Evolutionary conservation across 2,888 invertebrate species (phyloP).

Genomic region (Drosophila borealis): DNA sequence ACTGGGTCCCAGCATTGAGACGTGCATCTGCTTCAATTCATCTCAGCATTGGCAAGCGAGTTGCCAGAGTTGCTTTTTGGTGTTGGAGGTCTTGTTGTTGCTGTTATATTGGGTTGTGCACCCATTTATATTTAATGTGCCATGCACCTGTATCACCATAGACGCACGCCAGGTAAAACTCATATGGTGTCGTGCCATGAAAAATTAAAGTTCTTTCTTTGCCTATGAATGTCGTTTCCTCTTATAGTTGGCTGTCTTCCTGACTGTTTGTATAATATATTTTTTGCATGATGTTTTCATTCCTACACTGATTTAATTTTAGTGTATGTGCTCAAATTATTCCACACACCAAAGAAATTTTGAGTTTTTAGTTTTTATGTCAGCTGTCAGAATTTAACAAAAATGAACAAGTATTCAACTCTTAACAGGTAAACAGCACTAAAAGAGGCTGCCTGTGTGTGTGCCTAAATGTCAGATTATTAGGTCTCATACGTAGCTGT

Average conservation of each 20-base stretch:
- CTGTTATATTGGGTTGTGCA: constrained; percentile 32
- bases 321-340: constrained; percentile 22
- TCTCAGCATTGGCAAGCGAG: constrained; percentile 45
- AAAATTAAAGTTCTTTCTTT: constrained; percentile 66
- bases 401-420: constrained; percentile 33
- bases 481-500: constrained; percentile 13
- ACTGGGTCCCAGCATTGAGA: constrained; percentile 32
- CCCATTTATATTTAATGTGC: constrained; percentile 71
- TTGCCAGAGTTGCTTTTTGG: constrained; percentile 26
- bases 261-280: constrained; percentile 5
- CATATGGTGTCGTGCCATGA: constrained; percentile 54
- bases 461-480: constrained; percentile 23
- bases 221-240: constrained; percentile 60
- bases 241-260: constrained; percentile 29
- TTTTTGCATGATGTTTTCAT: constrained; percentile 44
- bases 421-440: constrained; percentile 32
- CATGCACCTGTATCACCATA: constrained; percentile 65
- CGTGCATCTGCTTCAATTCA: constrained; percentile 25
- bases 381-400: constrained; percentile 10
- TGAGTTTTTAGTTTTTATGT: constrained; percentile 11
- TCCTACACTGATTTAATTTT: constrained; percentile 54
- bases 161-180: constrained; percentile 32
- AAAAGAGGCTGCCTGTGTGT: constrained; percentile 24
- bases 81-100: constrained; percentile 29
- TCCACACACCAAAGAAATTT: neutral